phyloP scores from a whole-genome alignment of 2,113 vertebrate genomes.

The Tautogolabrus adspersus region DNA sequence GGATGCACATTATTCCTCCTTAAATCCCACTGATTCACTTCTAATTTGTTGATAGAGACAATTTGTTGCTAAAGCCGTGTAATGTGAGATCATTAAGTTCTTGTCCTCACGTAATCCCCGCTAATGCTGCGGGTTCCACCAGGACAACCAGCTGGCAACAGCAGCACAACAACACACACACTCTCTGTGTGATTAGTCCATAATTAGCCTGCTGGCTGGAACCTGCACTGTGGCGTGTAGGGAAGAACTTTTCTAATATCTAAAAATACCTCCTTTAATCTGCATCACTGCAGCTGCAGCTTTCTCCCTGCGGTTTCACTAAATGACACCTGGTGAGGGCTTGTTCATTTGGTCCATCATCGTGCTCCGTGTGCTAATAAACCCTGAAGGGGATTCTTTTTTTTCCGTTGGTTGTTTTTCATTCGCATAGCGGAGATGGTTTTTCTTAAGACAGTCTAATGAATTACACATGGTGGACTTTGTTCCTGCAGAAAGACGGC shows the following conservation, averaged over 20 bases:
- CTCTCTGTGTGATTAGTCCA: slow-evolving; percentile 57
- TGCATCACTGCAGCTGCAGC: slow-evolving; percentile 40
- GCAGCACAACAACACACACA: slow-evolving; percentile 29
- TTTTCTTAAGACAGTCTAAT: slow-evolving; percentile 28
- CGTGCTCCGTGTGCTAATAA: neutral
- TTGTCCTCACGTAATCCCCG: slow-evolving; percentile 21
- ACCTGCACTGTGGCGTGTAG: slow-evolving; percentile 37
- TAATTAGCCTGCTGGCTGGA: slow-evolving; percentile 56
- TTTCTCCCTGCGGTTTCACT: slow-evolving; percentile 39
- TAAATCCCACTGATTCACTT: slow-evolving; percentile 28
- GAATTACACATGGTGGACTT: slow-evolving; percentile 67
- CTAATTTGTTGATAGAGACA: slow-evolving; percentile 17
- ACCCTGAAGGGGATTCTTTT: neutral
- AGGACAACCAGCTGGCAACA: slow-evolving; percentile 60
- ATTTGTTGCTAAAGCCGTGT: slow-evolving; percentile 37
- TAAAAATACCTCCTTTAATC: slow-evolving; percentile 59
- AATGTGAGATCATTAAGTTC: slow-evolving; percentile 61
- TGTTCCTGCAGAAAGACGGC: slow-evolving; percentile 58
- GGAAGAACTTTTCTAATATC: slow-evolving; percentile 31
- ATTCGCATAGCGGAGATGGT: slow-evolving; percentile 1
- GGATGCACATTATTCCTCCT: slow-evolving; percentile 34
- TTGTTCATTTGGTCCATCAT: slow-evolving; percentile 35
- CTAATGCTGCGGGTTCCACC: slow-evolving; percentile 46
- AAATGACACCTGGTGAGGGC: slow-evolving; percentile 23
- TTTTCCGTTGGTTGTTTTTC: slow-evolving; percentile 3